Evolutionary conservation across 92 coral and sea anemone species (phyloP), one percentile per base, ranked within the genome.

Genomic region (Parazoanthus darwini): DNA sequence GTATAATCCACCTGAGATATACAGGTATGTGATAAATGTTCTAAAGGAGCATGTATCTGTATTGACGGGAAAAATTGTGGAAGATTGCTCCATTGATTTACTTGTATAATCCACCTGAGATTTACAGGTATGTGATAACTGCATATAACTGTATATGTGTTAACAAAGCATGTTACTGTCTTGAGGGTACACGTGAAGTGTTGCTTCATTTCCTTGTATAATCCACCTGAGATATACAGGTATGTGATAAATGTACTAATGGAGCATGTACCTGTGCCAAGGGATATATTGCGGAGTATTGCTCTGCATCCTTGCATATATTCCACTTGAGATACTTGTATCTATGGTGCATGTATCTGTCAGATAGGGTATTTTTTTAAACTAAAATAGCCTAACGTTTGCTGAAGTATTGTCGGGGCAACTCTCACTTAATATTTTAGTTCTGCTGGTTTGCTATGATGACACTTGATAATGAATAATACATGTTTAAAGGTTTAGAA

Each of bases 221-320:
- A 85, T 14, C 85, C 88, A 44, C 96, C 98, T 18, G 80, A 72
- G 51, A 8, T 48, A 48, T 48, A 48, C 13, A 91, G 92, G 95
- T 93, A 88, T 37, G 65, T 66, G 7, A 39, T 33, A 50, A 54
- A 11, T 95, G 96, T 74, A 70, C 85, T 11, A 93, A 95, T 77
- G 90, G 96, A 18, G 92, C 91, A 7, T 95, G 98, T 73, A 66
- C 81, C 8, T 93, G 98, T 82, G 80, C 88, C 66, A 89, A 93
- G 59, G 94, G 89, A 10, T 91, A 78, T 66, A 89, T 93, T 13
- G 88, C 93, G 1, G 89, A 81, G 5, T 94, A 94, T 80, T 94
- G 98, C 58, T 94, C 98, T 0, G 77, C 91, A 91, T 81, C 89
- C 10, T 73, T 90, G 42, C 33, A 29, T 78, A 93, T 73, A 85